Conservation (phyloP, 1,140 invertebrate species). For the Ostrea edulis region DNA sequence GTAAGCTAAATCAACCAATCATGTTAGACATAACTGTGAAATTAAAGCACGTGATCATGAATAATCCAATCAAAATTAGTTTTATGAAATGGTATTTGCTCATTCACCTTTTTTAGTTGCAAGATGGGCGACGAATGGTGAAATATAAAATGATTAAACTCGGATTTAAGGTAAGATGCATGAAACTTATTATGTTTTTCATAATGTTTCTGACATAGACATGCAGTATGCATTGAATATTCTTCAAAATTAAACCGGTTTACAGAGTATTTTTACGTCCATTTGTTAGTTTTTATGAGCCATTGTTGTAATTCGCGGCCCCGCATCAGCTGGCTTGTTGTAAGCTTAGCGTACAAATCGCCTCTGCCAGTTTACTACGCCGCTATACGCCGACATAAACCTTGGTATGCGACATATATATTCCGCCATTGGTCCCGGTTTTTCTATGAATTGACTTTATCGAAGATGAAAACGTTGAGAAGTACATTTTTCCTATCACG, state of each 20-base stretch:
- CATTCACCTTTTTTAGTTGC: conserved; percentile 74
- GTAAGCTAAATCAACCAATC: conserved; percentile 46
- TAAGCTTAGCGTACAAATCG: conserved; percentile 36
- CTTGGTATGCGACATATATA: conserved; percentile 9
- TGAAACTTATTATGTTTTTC: not conserved
- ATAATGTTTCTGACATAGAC: not conserved
- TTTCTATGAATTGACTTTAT: conserved; percentile 20
- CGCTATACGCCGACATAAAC: conserved; percentile 35
- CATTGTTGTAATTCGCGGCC: conserved; percentile 38
- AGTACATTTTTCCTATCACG: not conserved
- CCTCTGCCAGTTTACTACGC: conserved; percentile 46
- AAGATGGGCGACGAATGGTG: conserved; percentile 44
- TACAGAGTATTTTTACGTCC: not conserved
- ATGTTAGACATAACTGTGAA: conserved; percentile 21
- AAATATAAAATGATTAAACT: conserved; percentile 23
- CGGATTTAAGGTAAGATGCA: conserved; percentile 31
- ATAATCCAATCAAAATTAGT: conserved; percentile 61
- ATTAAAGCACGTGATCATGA: conserved; percentile 26
- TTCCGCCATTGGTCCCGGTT: conserved; percentile 44
- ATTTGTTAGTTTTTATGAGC: conserved; percentile 30
- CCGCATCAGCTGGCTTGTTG: conserved; percentile 48
- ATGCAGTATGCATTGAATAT: not conserved
- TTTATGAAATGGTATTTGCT: conserved; percentile 61
- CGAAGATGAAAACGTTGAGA: not conserved
- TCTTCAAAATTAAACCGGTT: conserved; percentile 31